Conservation (phyloP, 2,797 vertebrate genomes). For the Thaleichthys pacificus region DNA sequence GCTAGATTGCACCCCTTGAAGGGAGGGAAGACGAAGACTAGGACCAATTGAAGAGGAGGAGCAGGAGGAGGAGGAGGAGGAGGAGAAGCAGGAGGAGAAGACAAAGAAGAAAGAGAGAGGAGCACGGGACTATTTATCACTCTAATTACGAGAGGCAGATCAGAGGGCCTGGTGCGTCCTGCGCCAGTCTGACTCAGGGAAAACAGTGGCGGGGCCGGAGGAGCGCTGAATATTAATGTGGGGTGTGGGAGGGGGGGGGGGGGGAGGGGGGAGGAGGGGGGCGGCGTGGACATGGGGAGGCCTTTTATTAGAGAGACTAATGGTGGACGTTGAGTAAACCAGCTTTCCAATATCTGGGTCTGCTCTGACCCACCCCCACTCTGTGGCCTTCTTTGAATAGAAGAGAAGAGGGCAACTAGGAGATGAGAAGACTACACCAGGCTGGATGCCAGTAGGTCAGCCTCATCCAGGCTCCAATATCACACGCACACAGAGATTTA, state of each 20-base stretch:
- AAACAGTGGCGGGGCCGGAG: conserved; percentile 52
- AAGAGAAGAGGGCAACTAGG: conserved; percentile 23
- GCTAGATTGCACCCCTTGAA: conserved; percentile 26
- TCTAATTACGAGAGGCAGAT: conserved; percentile 73
- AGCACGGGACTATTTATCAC: conserved; percentile 68
- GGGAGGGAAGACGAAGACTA: conserved; percentile 23
- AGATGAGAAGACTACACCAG: conserved; percentile 28
- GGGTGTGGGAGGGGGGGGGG: background rate
- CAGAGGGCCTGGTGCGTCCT: conserved; percentile 58
- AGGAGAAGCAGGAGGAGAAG: conserved; percentile 17
- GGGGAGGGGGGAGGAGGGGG: background rate
- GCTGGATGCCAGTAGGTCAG: conserved; percentile 47
- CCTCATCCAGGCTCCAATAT: conserved; percentile 61
- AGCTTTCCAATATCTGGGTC: conserved; percentile 69
- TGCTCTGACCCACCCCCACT: conserved; percentile 60
- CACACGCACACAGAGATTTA: conserved; percentile 43
- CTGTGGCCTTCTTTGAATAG: conserved; percentile 62
- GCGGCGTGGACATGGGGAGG: conserved; percentile 33
- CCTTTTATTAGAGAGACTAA: conserved; percentile 75
- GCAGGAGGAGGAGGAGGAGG: conserved; percentile 15
- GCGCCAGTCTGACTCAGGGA: conserved; percentile 67
- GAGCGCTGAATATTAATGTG: conserved; percentile 70
- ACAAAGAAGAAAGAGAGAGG: conserved; percentile 20
- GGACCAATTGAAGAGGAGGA: background rate
- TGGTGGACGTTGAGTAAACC: conserved; percentile 61